Conservation (phyloP, 2,113 vertebrate genomes). For the Talpa occidentalis region DNA sequence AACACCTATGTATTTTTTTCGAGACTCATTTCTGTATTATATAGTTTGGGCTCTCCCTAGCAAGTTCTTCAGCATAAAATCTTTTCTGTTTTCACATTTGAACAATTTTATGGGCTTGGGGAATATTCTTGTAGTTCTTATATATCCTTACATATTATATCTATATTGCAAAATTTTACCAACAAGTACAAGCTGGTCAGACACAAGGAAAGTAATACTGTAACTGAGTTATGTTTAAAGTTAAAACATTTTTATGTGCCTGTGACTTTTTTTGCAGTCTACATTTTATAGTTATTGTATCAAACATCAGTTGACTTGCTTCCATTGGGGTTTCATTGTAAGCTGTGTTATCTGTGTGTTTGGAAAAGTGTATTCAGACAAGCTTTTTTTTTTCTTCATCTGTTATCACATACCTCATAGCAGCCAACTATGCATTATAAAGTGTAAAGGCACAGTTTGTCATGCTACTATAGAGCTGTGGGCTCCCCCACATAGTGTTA, state of each 20-base stretch:
- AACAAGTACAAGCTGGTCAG: conserved; percentile 81
- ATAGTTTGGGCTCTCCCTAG: conserved; percentile 77
- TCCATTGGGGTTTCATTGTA: conserved; percentile 82
- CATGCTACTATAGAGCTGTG: conserved; percentile 82
- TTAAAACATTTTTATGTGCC: conserved; percentile 88
- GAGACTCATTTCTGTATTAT: conserved; percentile 74
- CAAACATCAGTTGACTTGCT: conserved; percentile 81
- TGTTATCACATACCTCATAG: conserved; percentile 81
- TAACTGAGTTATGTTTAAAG: conserved; percentile 90
- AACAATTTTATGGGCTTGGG: conserved; percentile 71
- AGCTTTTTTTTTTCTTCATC: conserved; percentile 70
- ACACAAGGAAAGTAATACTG: conserved; percentile 83
- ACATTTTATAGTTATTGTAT: conserved; percentile 85
- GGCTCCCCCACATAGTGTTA: conserved; percentile 73
- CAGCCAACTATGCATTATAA: conserved; percentile 71
- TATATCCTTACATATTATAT: conserved; percentile 74
- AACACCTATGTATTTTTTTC: conserved; percentile 78
- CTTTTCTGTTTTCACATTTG: conserved; percentile 80
- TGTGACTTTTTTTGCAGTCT: conserved; percentile 87
- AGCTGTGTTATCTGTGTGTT: conserved; percentile 84
- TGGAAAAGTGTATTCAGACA: conserved; percentile 80
- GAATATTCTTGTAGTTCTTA: conserved; percentile 80
- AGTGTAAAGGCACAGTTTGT: conserved; percentile 84
- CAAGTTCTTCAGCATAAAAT: conserved; percentile 72
- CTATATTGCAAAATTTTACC: conserved; percentile 80